Evolutionary conservation across 2,113 vertebrate genomes (phyloP).

Genomic region (Atractosteus spatula): DNA sequence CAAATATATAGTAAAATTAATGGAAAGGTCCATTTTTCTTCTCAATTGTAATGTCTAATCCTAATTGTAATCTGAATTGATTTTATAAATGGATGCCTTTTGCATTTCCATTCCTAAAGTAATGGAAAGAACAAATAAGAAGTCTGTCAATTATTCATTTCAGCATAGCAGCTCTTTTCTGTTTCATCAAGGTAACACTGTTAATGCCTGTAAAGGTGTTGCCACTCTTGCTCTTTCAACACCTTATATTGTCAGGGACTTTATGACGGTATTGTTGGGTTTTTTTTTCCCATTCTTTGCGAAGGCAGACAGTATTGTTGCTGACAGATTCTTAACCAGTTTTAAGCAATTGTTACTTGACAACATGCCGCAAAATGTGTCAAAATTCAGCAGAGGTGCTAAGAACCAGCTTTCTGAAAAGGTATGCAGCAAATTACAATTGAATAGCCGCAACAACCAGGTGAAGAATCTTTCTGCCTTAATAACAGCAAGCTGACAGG

Average conservation of each 20-base stretch:
- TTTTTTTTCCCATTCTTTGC: background rate
- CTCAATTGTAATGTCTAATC: no score
- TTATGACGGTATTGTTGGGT: background rate
- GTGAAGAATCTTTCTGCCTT: background rate
- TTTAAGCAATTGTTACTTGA: background rate
- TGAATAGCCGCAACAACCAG: background rate
- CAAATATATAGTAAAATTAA: no score
- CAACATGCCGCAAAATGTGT: no score
- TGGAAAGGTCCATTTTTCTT: no score
- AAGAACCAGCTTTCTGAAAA: background rate
- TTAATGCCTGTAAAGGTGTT: slow-evolving; percentile 44
- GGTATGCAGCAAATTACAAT: background rate
- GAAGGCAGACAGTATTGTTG: background rate
- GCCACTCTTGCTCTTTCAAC: slow-evolving; percentile 33
- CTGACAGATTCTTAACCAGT: background rate
- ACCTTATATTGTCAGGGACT: slow-evolving; percentile 1
- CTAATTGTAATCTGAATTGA: no score
- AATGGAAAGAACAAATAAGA: slow-evolving; percentile 43
- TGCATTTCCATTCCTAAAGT: background rate
- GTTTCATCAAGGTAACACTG: slow-evolving; percentile 43
- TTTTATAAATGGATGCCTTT: no score
- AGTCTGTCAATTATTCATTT: slow-evolving; percentile 49
- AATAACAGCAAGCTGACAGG: background rate
- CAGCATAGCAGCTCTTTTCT: slow-evolving; percentile 53
- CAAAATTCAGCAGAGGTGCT: background rate